These are phyloP conservation scores for Hedychridium roseum DNA, from an alignment of 2,888 invertebrate species.

Conservation along the genomic window DNA sequence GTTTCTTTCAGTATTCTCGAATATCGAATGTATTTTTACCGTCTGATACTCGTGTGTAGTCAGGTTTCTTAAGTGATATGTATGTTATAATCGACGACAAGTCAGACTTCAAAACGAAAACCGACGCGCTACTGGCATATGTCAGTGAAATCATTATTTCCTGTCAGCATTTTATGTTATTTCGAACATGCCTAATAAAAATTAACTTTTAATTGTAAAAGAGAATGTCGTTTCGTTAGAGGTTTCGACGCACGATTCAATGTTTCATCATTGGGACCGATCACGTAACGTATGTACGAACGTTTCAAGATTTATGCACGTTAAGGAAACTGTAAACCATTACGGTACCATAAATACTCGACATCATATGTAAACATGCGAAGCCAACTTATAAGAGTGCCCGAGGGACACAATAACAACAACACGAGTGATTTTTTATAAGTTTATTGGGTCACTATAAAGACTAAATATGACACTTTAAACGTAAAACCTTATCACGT, in stretches of 20 bases:
- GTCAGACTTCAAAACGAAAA: constrained; percentile 36
- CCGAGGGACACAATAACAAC: no score
- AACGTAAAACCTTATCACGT: constrained; percentile 54
- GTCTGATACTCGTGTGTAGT: constrained; percentile 41
- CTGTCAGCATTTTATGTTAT: constrained; percentile 58
- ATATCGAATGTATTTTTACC: constrained; percentile 31
- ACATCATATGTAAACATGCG: no score
- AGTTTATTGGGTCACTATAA: constrained; percentile 57
- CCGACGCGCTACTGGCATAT: constrained; percentile 40
- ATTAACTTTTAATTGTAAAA: constrained; percentile 52
- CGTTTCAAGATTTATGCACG: no score
- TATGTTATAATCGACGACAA: constrained; percentile 44
- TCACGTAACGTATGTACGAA: no score
- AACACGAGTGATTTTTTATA: constrained; percentile 44
- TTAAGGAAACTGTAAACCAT: no score
- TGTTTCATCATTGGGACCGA: no score
- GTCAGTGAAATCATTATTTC: constrained; percentile 45
- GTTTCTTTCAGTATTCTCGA: constrained; percentile 17
- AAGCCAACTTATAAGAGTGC: no score
- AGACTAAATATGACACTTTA: constrained; percentile 59
- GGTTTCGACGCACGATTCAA: no score
- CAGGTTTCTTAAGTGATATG: constrained; percentile 46
- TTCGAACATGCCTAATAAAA: constrained; percentile 60
- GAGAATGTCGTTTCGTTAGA: no score
- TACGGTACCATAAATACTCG: no score